Evolutionary conservation across 2,797 vertebrate species (phyloP).

Genomic region (Sarcoramphus papa): DNA sequence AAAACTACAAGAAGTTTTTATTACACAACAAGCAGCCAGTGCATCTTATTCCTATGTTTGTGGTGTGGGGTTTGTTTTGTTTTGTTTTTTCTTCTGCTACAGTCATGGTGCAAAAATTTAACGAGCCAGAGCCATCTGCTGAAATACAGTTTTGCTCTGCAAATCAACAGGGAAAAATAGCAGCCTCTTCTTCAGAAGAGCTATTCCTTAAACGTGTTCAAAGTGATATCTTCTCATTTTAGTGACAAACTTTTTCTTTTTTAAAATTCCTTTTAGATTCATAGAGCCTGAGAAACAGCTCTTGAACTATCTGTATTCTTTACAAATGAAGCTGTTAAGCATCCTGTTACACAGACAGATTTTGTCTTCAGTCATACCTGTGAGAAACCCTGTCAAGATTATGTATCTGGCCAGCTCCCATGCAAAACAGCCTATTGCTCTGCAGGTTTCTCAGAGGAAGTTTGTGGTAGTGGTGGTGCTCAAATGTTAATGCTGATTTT

Average conservation of each 20-base stretch:
- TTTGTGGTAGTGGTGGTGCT: not conserved
- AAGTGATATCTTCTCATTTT: not conserved
- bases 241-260: not conserved
- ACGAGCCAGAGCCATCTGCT: conserved; percentile 58
- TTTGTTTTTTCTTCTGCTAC: not conserved
- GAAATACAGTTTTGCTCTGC: not conserved
- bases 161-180: conserved; percentile 19
- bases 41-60: not conserved
- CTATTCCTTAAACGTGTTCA: not conserved
- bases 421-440: not conserved
- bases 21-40: not conserved
- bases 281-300: not conserved
- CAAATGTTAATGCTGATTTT: not conserved
- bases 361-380: not conserved
- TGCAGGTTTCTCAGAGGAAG: not conserved
- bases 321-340: not conserved
- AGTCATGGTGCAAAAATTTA: conserved; percentile 26
- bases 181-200: not conserved
- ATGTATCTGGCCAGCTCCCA: not conserved
- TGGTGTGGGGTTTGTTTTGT: not conserved
- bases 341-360: not conserved
- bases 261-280: not conserved
- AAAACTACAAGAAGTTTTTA: not conserved
- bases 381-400: not conserved
- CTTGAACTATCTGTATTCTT: not conserved